These are phyloP conservation scores for Osmoderma eremita DNA, from an alignment of 2,888 invertebrate species.

Conservation along the genomic window DNA sequence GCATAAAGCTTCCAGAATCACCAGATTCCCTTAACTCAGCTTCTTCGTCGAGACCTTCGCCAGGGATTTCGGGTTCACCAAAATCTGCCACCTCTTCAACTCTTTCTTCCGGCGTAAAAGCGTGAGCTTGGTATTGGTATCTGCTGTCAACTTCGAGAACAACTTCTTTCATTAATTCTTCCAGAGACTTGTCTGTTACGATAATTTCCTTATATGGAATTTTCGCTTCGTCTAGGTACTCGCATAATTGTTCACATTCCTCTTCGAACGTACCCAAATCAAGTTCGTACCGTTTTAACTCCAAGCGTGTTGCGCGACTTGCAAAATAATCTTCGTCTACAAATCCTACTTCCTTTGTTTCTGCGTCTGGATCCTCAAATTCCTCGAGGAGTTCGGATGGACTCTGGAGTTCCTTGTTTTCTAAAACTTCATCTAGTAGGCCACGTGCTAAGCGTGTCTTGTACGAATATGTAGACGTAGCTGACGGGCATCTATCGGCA, in stretches of 20 bases:
- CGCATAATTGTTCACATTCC: conserved; percentile 49
- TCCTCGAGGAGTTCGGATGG: conserved; percentile 23
- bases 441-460: conserved; percentile 44
- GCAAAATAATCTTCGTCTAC: conserved; percentile 41
- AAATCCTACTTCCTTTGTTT: conserved; percentile 27
- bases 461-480: conserved; percentile 45
- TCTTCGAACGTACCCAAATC: conserved; percentile 42
- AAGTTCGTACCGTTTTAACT: conserved; percentile 25
- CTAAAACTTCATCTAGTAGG: conserved; percentile 47
- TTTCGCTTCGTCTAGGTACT: conserved; percentile 34
- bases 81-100: conserved; percentile 66
- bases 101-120: conserved; percentile 64
- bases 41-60: conserved; percentile 60
- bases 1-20: conserved; percentile 47
- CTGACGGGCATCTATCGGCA: conserved; percentile 52
- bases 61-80: conserved; percentile 62
- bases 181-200: conserved; percentile 53
- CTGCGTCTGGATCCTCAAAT: background rate
- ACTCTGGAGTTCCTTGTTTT: conserved; percentile 41
- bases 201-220: conserved; percentile 39
- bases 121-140: conserved; percentile 62
- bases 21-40: conserved; percentile 53
- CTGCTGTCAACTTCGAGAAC: conserved; percentile 54
- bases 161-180: conserved; percentile 55
- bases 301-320: conserved; percentile 35